Conservation (phyloP, 2,888 invertebrate genomes). For the Saturnia japonica region DNA sequence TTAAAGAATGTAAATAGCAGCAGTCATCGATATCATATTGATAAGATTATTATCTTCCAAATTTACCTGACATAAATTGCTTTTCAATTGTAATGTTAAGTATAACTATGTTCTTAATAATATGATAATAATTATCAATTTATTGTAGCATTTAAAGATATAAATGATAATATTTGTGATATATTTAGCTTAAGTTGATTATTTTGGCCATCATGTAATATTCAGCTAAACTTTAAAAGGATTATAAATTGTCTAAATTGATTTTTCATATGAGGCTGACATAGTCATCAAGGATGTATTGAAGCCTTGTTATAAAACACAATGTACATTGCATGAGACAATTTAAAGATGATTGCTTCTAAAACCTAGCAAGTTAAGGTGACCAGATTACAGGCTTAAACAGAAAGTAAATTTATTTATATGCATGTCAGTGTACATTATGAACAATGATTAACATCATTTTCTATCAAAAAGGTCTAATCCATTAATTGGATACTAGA, state of each 20-base stretch:
- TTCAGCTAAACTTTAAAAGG: neutral
- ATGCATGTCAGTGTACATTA: no score
- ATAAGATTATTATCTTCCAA: slow-evolving; percentile 35
- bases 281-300: no score
- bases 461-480: no score
- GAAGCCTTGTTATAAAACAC: neutral
- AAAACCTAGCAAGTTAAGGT: no score
- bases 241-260: neutral
- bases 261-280: no score
- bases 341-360: no score
- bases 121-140: slow-evolving; percentile 3
- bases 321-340: neutral
- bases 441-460: no score
- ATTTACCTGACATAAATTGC: slow-evolving; percentile 35
- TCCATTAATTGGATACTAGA: no score
- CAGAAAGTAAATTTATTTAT: no score
- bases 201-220: neutral
- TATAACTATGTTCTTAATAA: neutral
- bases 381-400: no score
- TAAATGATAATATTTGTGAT: slow-evolving; percentile 2
- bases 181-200: neutral
- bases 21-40: slow-evolving; percentile 32
- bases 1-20: slow-evolving; percentile 7
- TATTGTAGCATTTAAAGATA: slow-evolving; percentile 1
- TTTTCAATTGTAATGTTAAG: slow-evolving; percentile 28